Evolutionary conservation across 2,888 invertebrate species (phyloP), one percentile per base, ranked within the genome.

Genomic region (Autographa pulchrina): DNA sequence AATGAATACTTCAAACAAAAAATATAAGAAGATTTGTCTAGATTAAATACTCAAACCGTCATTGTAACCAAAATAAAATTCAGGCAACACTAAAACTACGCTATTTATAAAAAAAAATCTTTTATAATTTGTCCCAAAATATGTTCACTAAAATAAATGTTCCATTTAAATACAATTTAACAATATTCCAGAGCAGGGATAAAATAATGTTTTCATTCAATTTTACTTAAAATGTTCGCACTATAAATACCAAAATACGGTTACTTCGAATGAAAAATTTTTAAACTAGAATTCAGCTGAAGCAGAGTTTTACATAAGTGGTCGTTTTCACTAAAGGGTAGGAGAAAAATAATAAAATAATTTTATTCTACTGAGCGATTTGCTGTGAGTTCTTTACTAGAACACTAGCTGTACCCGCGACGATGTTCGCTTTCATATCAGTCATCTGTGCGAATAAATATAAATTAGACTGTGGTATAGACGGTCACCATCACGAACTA

Each of bases 121-220:
- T 43, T 43, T 43, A 48, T n/a, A 20, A 56, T 5, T 20, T 25
- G 0, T 20, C 11, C 11, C 11, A 13, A 56, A 25, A 38, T 11
- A 11, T 38, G 7, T 38, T 38, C 6, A 11, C 20, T 16, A 54
- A 54, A 54, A 9, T 54, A 20, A 54, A 54, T 18, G 54, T 54
- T 20, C 8, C 18, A 52, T 54, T 20, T 20, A 3, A 48, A 48
- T 48, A n/a, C 16, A 48, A n/a, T 48, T 11, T 11, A 0, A 6
- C 13, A 13, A 56, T 38, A 20, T 58, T 6, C 13, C 1, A 20
- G 32, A 11, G 16, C 0, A 43, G 8, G 43, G 14, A 38, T 13
- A 54, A 43, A 5, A n/a, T 31, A 32, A 72, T 59, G 41, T 52
- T 62, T 31, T 48, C 8, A n/a, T 61, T 61, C 1, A 38, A 58